A percentile compares a stretch with the other conserved stretches of the same genome.
Evolutionary conservation across 2,113 vertebrate genomes (phyloP).

Genomic region (Cheirogaleus medius): DNA sequence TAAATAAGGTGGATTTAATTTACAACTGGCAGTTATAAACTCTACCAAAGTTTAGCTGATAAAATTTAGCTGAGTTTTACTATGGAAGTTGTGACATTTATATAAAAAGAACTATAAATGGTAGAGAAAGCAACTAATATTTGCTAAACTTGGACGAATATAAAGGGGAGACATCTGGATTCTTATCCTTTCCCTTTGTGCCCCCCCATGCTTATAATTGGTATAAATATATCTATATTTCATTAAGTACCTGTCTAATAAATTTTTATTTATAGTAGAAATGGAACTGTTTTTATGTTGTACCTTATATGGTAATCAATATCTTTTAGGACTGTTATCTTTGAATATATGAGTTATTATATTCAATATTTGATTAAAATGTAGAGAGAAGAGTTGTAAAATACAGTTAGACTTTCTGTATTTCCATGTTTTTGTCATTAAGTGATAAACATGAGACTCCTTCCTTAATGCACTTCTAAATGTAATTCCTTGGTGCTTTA

Average conservation of each 20-base stretch:
- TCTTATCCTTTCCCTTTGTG: neutral
- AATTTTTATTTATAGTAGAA: neutral
- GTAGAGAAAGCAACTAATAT: neutral
- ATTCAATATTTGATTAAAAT: neutral
- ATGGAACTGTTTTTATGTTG: conserved; percentile 5
- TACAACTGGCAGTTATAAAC: neutral
- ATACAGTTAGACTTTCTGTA: neutral
- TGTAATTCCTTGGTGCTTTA: neutral
- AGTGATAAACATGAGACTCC: neutral
- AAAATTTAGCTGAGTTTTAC: conserved; percentile 9
- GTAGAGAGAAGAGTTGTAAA: neutral
- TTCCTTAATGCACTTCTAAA: neutral
- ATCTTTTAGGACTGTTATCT: neutral
- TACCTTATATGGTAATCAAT: neutral
- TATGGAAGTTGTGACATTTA: neutral
- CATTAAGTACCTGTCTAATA: neutral
- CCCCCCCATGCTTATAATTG: neutral
- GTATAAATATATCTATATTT: neutral
- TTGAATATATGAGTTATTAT: neutral
- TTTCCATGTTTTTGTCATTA: neutral
- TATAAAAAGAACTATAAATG: neutral
- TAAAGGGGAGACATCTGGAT: neutral
- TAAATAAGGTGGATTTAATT: conserved; percentile 4
- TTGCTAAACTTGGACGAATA: neutral
- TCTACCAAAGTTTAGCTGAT: neutral